Conservation (phyloP, 2,113 vertebrate genomes). For the Sorex araneus region DNA sequence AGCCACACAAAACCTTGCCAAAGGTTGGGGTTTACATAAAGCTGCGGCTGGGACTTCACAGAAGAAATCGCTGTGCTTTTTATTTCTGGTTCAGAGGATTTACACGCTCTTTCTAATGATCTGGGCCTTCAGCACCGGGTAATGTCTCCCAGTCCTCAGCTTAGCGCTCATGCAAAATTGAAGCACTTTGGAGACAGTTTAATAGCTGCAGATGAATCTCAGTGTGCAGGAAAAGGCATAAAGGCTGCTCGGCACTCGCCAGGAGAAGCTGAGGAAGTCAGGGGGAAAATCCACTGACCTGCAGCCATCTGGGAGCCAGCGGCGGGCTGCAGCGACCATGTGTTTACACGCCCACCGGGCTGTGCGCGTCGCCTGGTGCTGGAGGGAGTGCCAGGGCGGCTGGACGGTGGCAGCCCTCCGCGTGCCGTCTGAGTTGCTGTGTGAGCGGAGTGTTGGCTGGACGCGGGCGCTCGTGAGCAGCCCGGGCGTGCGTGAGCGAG, state of each 20-base stretch:
- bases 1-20: conserved; percentile 69
- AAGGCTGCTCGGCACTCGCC: conserved; percentile 88
- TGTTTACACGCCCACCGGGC: conserved; percentile 81
- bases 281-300: conserved; percentile 86
- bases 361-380: neutral
- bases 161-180: conserved; percentile 95
- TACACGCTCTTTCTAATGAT: conserved; percentile 92
- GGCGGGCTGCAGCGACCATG: conserved; percentile 78
- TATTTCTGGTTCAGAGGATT: conserved; percentile 93
- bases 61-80: conserved; percentile 89
- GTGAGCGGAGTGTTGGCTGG: neutral
- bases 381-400: conserved; percentile 10
- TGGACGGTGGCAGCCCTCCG: neutral
- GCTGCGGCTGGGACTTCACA: conserved; percentile 85
- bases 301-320: conserved; percentile 85
- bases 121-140: conserved; percentile 87
- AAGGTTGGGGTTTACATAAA: conserved; percentile 86
- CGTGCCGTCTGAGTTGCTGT: neutral
- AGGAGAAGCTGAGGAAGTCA: conserved; percentile 87
- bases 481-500: conserved; percentile 46
- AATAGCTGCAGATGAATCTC: conserved; percentile 89
- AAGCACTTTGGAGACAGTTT: conserved; percentile 90
- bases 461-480: conserved; percentile 1
- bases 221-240: conserved; percentile 87
- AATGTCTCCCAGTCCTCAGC: conserved; percentile 91